Base-by-base conservation (phyloP, 2,888 invertebrate species). In the Mesodorylaimus sp. region DNA sequence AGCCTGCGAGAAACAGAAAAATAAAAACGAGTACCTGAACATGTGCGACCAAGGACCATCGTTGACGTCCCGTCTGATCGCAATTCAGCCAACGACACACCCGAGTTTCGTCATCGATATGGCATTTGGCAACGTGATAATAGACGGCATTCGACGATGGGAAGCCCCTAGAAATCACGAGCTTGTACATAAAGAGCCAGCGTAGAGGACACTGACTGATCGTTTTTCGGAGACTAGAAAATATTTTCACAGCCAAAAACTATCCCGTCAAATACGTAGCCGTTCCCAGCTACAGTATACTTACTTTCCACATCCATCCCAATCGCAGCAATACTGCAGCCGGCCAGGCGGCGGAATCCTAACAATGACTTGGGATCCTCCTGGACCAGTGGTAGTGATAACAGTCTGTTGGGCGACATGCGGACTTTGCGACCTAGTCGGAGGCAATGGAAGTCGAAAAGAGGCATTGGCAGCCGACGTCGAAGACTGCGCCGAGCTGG, bases 21-120 rank as follows among this genome's bases (percentile, higher is more conserved):
- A n/a, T n/a, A n/a, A n/a, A n/a, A n/a, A n/a, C n/a, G 36, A 13
- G 13, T 56, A 71, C 71, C 66, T 70, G 81, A 53, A 95, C 75
- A 71, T 97, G 97, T 52, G 95, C 93, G 77, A 93, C 85, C 36
- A 95, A 73, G 1, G 95, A 95, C 73, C 91, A 91, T 49, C 86
- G 77, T 64, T 83, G 81, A 50, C 93, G 72, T 50, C 83, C 81
- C 68, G 91, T 78, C 41, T 81, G 78, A 72, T 93, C 93, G 62
- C 69, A 69, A 25, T 63, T 62, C 29, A 62, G 59, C 93, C 93
- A 93, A 66, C 93, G 93, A 21, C 81, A 76, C 55, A 83, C 79
- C 65, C 86, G 84, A 28, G 79, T 78, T 24, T 58, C 43, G 38
- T 24, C 44, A 16, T 85, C 83, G 68, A 83, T 82, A 71, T 93